Conservation (phyloP, 2,113 vertebrate genomes). For the Phaethornis superciliosus region DNA sequence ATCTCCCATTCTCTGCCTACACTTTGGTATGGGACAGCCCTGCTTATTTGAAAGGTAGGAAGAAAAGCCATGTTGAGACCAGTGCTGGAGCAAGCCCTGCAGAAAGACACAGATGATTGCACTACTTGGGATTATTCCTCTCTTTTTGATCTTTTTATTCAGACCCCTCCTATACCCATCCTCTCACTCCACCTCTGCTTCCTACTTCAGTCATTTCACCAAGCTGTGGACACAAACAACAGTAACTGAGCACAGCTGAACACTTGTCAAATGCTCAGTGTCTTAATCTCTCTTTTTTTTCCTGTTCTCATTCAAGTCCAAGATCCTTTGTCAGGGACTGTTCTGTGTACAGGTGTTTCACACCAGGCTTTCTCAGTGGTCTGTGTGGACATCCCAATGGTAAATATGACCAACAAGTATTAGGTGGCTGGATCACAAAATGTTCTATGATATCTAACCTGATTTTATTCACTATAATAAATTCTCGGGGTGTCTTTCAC, state of each 20-base stretch:
- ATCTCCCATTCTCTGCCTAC: neutral
- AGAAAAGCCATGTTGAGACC: neutral
- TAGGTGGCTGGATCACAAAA: neutral
- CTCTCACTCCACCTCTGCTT: neutral
- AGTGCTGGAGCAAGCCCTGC: neutral
- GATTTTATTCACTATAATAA: neutral
- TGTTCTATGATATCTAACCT: neutral
- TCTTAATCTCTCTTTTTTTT: too few species aligned
- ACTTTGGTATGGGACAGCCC: neutral
- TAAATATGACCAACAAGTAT: neutral
- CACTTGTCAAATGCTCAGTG: neutral
- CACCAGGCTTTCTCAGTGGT: neutral
- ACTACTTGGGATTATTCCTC: neutral
- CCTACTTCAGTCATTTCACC: neutral
- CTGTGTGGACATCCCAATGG: neutral
- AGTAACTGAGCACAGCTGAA: neutral
- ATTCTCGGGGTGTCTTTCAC: neutral
- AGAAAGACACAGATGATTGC: accelerated
- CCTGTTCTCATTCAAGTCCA: neutral
- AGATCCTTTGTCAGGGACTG: neutral
- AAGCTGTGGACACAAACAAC: accelerated
- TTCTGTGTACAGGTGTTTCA: neutral
- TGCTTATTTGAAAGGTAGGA: neutral
- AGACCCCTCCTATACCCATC: neutral
- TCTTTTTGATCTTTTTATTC: neutral